phyloP scores from a whole-genome alignment of 2,888 invertebrate species.

The Cerastoderma edule region DNA sequence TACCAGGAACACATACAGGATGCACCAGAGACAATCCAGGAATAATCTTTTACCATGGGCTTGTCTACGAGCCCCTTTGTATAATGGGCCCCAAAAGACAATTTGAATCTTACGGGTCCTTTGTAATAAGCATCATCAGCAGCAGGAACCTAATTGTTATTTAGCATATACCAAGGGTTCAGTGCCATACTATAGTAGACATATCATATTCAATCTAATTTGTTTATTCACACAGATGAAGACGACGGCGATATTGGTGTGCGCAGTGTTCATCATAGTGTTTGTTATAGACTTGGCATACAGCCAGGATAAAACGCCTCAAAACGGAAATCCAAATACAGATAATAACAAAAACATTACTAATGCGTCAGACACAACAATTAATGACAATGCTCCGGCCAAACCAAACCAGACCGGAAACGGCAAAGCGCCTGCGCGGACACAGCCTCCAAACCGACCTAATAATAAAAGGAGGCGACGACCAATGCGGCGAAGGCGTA shows the following conservation, averaged over 20 bases:
- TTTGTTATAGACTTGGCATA: slow-evolving; percentile 3
- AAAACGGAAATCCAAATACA: slow-evolving; percentile 23
- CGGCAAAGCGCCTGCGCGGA: background rate
- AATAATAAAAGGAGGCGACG: background rate
- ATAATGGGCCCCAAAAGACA: too few relatives aligned
- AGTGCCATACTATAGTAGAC: too few relatives aligned
- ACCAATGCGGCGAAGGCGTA: background rate
- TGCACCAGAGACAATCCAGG: too few relatives aligned
- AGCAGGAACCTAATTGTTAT: too few relatives aligned
- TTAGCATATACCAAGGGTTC: too few relatives aligned
- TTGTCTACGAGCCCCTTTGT: too few relatives aligned
- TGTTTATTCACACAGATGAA: slow-evolving; percentile 1
- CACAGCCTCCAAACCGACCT: background rate
- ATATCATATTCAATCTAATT: too few relatives aligned
- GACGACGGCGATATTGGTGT: background rate
- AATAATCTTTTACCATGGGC: too few relatives aligned
- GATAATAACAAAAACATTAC: slow-evolving; percentile 4
- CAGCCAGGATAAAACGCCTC: slow-evolving; percentile 8
- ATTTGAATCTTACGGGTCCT: too few relatives aligned
- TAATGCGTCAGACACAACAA: slow-evolving; percentile 9
- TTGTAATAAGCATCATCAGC: too few relatives aligned
- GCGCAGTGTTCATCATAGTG: background rate
- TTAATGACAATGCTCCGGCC: slow-evolving; percentile 1
- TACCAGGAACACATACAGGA: too few relatives aligned
- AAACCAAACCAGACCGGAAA: slow-evolving; percentile 10